Conservation (phyloP, 2,888 invertebrate species). For the Orchestes rusci region DNA sequence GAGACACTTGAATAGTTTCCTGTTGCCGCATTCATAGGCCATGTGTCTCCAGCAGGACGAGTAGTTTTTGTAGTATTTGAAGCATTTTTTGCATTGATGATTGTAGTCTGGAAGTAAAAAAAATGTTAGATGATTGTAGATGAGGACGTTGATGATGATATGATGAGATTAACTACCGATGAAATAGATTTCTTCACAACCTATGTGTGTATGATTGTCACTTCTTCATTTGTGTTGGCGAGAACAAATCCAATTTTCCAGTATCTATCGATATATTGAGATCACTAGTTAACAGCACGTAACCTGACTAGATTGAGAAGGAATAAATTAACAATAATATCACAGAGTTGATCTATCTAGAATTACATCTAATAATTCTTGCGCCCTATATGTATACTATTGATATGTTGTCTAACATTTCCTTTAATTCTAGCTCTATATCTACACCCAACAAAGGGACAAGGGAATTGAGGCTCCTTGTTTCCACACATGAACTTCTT, state of each 20-base stretch:
- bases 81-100: constrained; percentile 13
- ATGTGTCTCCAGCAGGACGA: constrained; percentile 21
- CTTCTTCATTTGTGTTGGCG: too few relatives aligned
- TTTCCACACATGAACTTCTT: constrained; percentile 28
- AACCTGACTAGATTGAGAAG: not conserved
- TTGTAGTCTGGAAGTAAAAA: constrained; percentile 1
- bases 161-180: too few relatives aligned
- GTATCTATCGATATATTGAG: too few relatives aligned
- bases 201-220: too few relatives aligned
- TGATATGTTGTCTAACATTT: constrained; percentile 11
- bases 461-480: constrained; percentile 27
- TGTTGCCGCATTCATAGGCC: constrained; percentile 23
- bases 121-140: constrained; percentile 1
- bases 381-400: constrained; percentile 6
- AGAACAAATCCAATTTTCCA: too few relatives aligned
- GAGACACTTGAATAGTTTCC: constrained; percentile 19
- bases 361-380: too few relatives aligned
- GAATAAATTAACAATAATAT: constrained; percentile 1
- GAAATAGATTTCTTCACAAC: too few relatives aligned
- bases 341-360: too few relatives aligned
- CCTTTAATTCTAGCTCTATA: constrained; percentile 14
- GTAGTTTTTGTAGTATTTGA: constrained; percentile 19
- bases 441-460: constrained; percentile 19
- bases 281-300: too few relatives aligned
- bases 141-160: not conserved